phyloP scores from a whole-genome alignment of 2,888 invertebrate species.

The Tenodera sinensis region DNA sequence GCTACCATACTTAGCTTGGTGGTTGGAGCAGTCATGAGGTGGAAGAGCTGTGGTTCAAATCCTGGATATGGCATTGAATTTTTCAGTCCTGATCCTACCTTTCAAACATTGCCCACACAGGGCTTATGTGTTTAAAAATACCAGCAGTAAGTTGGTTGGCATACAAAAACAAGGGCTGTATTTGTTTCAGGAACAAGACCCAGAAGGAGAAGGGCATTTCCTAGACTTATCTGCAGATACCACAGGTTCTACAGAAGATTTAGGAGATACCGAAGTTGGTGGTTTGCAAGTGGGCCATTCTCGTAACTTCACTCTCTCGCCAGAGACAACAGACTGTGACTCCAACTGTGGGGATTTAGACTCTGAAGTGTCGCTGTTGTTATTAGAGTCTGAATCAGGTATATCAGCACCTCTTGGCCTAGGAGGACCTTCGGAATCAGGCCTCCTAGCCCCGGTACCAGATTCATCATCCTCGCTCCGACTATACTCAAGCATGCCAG shows the following conservation, averaged over 20 bases:
- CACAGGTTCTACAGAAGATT: conserved; percentile 60
- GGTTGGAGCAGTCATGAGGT: too few relatives aligned
- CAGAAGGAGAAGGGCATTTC: conserved; percentile 34
- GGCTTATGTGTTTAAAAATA: too few relatives aligned
- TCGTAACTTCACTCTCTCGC: conserved; percentile 83
- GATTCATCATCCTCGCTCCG: conserved; percentile 48
- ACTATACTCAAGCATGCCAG: conserved; percentile 79
- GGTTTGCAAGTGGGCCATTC: conserved; percentile 62
- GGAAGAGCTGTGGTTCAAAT: too few relatives aligned
- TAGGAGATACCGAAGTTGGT: conserved; percentile 60
- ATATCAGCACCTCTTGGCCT: conserved; percentile 47
- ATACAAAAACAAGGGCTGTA: too few relatives aligned
- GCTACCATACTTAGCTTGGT: too few relatives aligned
- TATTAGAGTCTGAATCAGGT: conserved; percentile 52
- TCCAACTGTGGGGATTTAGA: conserved; percentile 83
- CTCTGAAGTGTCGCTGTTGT: conserved; percentile 75
- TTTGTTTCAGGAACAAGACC: conserved; percentile 38
- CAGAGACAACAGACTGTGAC: conserved; percentile 90
- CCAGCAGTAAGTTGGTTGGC: too few relatives aligned
- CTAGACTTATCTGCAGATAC: conserved; percentile 57
- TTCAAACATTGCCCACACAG: too few relatives aligned
- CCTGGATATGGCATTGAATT: too few relatives aligned
- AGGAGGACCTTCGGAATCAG: conserved; percentile 44
- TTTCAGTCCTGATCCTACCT: too few relatives aligned
- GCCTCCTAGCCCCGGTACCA: conserved; percentile 46